These are phyloP conservation scores for Dromiciops gliroides DNA, from an alignment of 2,113 vertebrate species.

Conservation along the genomic window DNA sequence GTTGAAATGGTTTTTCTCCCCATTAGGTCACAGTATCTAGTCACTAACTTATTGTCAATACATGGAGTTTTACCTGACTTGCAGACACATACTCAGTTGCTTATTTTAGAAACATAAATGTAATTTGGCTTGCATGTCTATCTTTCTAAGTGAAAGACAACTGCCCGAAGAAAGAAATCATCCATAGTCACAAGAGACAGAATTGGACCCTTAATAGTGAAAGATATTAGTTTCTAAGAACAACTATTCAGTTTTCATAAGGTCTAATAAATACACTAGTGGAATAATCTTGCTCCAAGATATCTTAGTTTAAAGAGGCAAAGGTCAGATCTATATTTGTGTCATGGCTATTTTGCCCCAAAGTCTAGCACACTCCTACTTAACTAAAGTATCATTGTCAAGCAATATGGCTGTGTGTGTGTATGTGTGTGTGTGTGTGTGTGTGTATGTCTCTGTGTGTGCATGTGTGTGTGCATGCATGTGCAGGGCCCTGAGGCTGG, in stretches of 20 bases:
- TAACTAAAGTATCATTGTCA: not conserved
- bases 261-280: not conserved
- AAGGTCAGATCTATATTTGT: not conserved
- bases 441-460: not conserved
- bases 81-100: not conserved
- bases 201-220: not conserved
- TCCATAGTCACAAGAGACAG: constrained; percentile 4
- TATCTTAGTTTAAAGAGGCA: not conserved
- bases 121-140: not conserved
- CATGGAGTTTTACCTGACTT: not conserved
- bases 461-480: not conserved
- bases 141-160: not conserved
- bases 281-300: not conserved
- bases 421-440: not conserved
- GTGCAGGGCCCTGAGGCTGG: not conserved
- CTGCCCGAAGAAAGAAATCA: constrained; percentile 11
- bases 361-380: not conserved
- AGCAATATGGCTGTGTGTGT: not conserved
- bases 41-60: constrained; percentile 20
- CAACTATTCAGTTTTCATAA: not conserved
- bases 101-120: not conserved
- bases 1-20: not conserved
- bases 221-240: not conserved
- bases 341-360: not conserved
- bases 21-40: not conserved